phyloP scores from a whole-genome alignment of 2,113 vertebrate species.

The Cairina moschata region DNA sequence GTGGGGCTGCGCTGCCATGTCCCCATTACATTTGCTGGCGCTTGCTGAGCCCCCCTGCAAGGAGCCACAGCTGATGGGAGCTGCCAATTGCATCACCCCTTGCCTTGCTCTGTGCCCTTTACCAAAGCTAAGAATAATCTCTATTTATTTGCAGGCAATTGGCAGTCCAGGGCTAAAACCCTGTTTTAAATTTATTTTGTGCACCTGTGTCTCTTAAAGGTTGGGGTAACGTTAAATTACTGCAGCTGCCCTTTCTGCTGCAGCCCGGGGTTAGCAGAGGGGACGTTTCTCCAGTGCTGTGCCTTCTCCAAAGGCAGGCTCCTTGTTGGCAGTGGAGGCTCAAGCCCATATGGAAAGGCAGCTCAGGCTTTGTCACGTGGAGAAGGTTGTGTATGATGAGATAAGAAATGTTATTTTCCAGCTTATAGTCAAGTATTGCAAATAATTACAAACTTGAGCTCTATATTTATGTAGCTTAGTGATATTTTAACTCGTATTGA shows the following conservation, averaged over 20 bases:
- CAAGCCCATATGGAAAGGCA: neutral
- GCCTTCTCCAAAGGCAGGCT: neutral
- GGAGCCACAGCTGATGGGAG: fast-evolving
- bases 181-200: neutral
- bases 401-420: slow-evolving; percentile 6
- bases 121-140: neutral
- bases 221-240: neutral
- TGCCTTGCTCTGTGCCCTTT: neutral
- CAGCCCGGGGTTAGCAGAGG: neutral
- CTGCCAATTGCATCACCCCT: neutral
- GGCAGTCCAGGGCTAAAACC: neutral
- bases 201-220: neutral
- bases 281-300: neutral
- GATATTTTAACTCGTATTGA: neutral
- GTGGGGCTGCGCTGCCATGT: fast-evolving
- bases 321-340: neutral
- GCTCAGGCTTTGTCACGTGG: neutral
- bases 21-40: fast-evolving
- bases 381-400: neutral
- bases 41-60: neutral
- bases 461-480: neutral
- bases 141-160: neutral
- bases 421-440: neutral
- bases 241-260: neutral
- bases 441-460: slow-evolving; percentile 13